Conservation (phyloP, 2,888 invertebrate genomes). For the Papilio protenor region DNA sequence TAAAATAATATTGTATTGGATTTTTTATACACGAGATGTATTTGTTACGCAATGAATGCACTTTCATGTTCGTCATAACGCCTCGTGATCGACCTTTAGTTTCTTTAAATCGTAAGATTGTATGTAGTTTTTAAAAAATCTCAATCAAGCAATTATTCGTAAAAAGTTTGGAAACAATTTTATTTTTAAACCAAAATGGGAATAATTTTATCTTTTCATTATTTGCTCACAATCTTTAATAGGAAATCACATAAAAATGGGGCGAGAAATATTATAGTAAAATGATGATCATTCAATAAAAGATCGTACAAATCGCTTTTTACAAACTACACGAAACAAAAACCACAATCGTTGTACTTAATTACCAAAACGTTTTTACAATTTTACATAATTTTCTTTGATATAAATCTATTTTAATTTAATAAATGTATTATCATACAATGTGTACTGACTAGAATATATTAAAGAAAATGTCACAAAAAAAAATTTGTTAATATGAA, state of each 20-base stretch:
- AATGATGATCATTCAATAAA: slow-evolving; percentile 52
- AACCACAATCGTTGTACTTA: slow-evolving; percentile 65
- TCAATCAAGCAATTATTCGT: neutral
- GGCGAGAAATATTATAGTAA: slow-evolving; percentile 48
- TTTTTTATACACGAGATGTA: slow-evolving; percentile 1
- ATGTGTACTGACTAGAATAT: slow-evolving; percentile 54
- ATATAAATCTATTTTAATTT: slow-evolving; percentile 49
- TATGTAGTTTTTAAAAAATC: neutral
- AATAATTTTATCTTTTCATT: neutral
- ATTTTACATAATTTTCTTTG: slow-evolving; percentile 53
- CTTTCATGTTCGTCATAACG: neutral
- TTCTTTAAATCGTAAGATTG: neutral
- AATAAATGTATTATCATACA: slow-evolving; percentile 50
- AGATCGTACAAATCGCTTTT: slow-evolving; percentile 64
- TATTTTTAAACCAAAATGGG: neutral
- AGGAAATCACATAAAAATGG: slow-evolving; percentile 28
- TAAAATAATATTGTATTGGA: neutral
- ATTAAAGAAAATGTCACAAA: slow-evolving; percentile 31
- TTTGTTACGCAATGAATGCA: slow-evolving; percentile 19
- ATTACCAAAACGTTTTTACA: slow-evolving; percentile 64
- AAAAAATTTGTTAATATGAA: slow-evolving; percentile 36
- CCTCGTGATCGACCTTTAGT: neutral
- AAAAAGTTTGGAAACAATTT: neutral
- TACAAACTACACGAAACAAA: slow-evolving; percentile 55
- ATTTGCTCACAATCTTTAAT: no score